Base-by-base conservation (phyloP, 1,140 invertebrate genomes). In the Orius laevigatus region DNA sequence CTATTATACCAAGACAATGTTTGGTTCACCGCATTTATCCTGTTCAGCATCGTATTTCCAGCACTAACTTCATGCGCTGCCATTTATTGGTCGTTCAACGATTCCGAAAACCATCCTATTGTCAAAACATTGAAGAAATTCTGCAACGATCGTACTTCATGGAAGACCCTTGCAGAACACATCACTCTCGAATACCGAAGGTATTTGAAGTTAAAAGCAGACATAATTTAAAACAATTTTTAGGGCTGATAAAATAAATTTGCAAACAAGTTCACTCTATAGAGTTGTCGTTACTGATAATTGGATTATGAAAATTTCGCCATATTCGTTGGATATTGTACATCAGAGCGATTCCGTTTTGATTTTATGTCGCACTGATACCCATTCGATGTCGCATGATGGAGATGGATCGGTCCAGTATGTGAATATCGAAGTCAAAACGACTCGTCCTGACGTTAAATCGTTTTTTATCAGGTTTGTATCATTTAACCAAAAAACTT, bases 221-320 rank as follows among this genome's bases (percentile, higher is more conserved):
- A 5, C 5, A 16, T 14, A 33, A 31, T 51, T 11, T 53, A 53
- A 46, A 49, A 36, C 48, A 48, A 14, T 45, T 54, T 71, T 42
- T 60, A 81, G 79, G 52, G 65, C 80, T 52, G 79, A 86, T 57
- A 88, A 87, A 66, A 74, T 86, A 50, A 73, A 70, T 15, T 75
- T 85, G 50, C 70, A 76, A 43, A 70, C 75, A 41, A 82, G 74
- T 61, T 71, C 75, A 3, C 68, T 84, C 18, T 74, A 70, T 43
- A 75, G 75, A 57, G 66, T 88, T 31, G 71, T 89, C 53, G 81
- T 79, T 4, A 90, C 85, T 1, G 78, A 86, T 57, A 86, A 79
- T 55, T 93, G 87, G 86, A 75, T 93, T n/a, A 75, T 93, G 18
- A 87, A 88, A 67, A 74, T 86, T 1, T 70, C 76, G 0, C 76